Conservation (phyloP, 2,797 vertebrate genomes). For the Sarcoramphus papa region DNA sequence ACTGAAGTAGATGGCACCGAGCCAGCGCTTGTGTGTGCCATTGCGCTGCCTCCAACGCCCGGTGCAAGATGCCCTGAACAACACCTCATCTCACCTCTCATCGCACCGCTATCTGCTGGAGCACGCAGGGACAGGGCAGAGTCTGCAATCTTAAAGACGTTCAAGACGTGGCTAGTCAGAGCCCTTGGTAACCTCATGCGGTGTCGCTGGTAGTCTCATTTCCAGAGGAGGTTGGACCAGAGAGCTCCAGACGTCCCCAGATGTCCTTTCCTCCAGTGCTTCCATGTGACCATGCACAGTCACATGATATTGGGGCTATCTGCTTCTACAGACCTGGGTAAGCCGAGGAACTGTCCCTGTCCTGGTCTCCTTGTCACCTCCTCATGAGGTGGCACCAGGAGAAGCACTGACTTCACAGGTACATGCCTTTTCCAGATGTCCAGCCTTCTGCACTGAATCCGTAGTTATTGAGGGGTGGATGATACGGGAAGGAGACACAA, state of each 20-base stretch:
- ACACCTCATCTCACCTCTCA: background rate
- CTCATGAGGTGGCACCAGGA: background rate
- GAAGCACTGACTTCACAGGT: no score
- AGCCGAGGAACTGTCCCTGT: background rate
- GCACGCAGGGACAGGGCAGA: background rate
- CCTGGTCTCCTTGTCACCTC: background rate
- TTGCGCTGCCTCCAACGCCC: background rate
- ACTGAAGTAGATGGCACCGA: background rate
- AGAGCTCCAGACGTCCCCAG: background rate
- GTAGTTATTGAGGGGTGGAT: background rate
- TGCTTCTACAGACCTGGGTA: background rate
- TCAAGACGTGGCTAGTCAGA: background rate
- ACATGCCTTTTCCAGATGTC: background rate
- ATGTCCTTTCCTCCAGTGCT: background rate
- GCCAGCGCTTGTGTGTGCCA: background rate
- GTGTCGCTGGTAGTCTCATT: background rate
- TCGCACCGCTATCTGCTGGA: background rate
- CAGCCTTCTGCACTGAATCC: background rate
- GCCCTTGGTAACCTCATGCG: no score
- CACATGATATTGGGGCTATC: rapidly evolving
- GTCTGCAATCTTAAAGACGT: background rate
- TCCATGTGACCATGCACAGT: no score
- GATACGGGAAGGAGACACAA: background rate
- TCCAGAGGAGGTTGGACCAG: background rate
- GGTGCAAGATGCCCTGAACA: no score